Evolutionary conservation across 2,113 vertebrate species (phyloP).

Genomic region (sheep (Ovis aries)): ARS-UI_Ramb_v3.0 NC_056060.1:45903501-45904000

Average conservation of each 20-base stretch:
- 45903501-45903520: neutral
- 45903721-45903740: neutral
- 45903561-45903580: neutral
- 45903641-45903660: neutral
- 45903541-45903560: neutral
- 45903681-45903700: neutral
- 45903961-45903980: neutral
- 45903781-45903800: neutral
- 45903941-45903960: neutral
- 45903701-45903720: neutral
- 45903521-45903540: neutral
- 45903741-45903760: neutral
- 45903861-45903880: neutral
- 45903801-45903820: neutral
- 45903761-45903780: neutral
- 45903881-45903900: neutral
- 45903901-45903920: neutral
- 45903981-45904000: neutral
- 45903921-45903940: neutral
- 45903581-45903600: neutral
- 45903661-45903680: neutral
- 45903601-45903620: neutral
- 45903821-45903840: neutral
- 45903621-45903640: neutral
- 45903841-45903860: neutral